Percentiles rank a stretch among this genome's conserved stretches.
Evolutionary conservation across 2,888 invertebrate species (phyloP).

Genomic region (Ichneumon xanthorius): DNA sequence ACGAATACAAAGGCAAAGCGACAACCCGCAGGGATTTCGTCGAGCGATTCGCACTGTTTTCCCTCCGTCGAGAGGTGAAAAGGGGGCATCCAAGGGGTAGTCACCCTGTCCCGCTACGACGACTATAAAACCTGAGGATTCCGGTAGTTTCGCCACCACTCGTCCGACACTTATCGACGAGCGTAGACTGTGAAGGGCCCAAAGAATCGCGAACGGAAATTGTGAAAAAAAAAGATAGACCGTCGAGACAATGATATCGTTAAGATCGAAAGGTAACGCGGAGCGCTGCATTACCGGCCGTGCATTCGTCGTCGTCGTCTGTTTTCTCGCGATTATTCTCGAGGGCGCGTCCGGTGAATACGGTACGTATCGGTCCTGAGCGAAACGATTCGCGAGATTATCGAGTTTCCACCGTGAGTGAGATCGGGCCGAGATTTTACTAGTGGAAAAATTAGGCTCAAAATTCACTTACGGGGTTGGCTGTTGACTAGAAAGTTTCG

Average conservation of each 20-base stretch:
- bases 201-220: not conserved
- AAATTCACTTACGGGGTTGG: too few species aligned
- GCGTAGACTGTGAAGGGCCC: constrained; percentile 21
- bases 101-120: constrained; percentile 25
- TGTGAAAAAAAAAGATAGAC: not conserved
- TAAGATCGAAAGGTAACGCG: constrained; percentile 15
- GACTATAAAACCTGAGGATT: constrained; percentile 71
- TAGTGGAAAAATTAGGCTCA: too few species aligned
- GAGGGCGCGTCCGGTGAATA: constrained; percentile 74
- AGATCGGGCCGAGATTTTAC: too few species aligned
- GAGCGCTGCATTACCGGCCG: constrained; percentile 44
- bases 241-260: constrained; percentile 37
- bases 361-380: constrained; percentile 72
- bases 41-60: constrained; percentile 35
- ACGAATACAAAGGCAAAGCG: not conserved
- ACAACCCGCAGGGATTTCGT: constrained; percentile 62
- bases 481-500: too few species aligned
- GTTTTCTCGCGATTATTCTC: constrained; percentile 64
- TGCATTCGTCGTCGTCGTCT: constrained; percentile 69
- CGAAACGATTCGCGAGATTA: not conserved
- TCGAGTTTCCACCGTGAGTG: too few species aligned
- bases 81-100: constrained; percentile 40
- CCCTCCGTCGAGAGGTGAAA: constrained; percentile 36
- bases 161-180: constrained; percentile 63
- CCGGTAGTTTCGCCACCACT: constrained; percentile 66